Base-by-base conservation (phyloP, 2,888 invertebrate genomes). In the Parasteatoda lunata region DNA sequence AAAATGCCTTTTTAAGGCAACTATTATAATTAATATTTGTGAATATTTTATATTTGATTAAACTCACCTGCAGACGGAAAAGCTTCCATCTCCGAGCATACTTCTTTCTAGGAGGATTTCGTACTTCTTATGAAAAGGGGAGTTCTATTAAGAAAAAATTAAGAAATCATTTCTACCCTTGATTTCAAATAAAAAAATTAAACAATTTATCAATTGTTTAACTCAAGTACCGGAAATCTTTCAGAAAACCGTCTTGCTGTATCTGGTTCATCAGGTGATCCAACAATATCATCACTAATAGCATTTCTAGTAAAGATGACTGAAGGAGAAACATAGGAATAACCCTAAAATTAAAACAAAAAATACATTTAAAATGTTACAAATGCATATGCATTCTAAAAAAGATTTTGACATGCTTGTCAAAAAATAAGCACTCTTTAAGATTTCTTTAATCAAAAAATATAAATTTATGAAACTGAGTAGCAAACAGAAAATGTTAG, bases 301-400 rank as follows among this genome's bases (percentile, higher is more conserved):
- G n/a, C 59, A 59, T 59, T n/a, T n/a, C n/a, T 59, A 7, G 4
- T 59, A 59, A 8, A 59, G n/a, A 8, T n/a, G 4, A 59, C 3
- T 4, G 59, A 59, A 59, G 59, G 59, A 7, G 5, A 5, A 8
- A 8, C 13, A 7, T 59, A 59, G 7, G 59, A 59, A 8, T 59
- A 59, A 59, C 59, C 59, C 59, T 59, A 7, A 13, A 59, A 59
- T 95, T 93, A 88, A 96, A 94, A 48, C 5, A 71, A 48, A 15
- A 15, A 0, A 65, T 11, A 64, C 5, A 49, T 45, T n/a, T 64
- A 8, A 8, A 51, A 6, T 73, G 51, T 48, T 13, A 73, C 13
- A 51, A 9, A 54, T 48, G 13, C 9, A 59, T 59, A 0, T 59
- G 4, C 59, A 59, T 59, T 59, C 59, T 13, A 4, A 59, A 9